Evolutionary conservation across 2,113 vertebrate species (phyloP).

Genomic region (Campylomormyrus tamandua): DNA sequence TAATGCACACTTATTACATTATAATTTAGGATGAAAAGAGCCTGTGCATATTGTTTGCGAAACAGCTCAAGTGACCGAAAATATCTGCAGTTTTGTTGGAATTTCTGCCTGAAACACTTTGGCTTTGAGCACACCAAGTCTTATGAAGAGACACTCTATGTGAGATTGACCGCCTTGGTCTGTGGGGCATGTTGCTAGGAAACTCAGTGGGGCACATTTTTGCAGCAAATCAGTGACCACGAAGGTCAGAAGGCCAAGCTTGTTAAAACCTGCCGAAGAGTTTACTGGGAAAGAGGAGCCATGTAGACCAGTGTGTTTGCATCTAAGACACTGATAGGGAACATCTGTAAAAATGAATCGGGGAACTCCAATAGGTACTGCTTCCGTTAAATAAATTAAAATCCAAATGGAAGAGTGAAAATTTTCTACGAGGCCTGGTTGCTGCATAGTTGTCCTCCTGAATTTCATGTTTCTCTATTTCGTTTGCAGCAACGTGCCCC

Average conservation of each 20-base stretch:
- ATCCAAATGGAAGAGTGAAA: neutral
- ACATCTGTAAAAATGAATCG: neutral
- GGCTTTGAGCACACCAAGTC: neutral
- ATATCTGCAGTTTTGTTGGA: neutral
- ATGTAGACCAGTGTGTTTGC: neutral
- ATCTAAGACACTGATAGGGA: neutral
- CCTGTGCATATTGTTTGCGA: neutral
- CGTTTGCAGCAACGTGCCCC: constrained; percentile 80
- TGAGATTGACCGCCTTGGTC: neutral
- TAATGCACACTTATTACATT: neutral
- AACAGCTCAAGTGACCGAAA: neutral
- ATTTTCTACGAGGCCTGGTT: neutral
- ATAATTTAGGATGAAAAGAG: neutral
- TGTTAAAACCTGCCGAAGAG: neutral
- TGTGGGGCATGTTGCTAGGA: constrained; percentile 6
- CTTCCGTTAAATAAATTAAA: neutral
- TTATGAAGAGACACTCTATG: neutral
- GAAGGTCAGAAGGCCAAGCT: neutral
- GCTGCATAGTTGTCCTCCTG: neutral
- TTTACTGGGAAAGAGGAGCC: neutral
- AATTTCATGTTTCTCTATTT: constrained; percentile 3
- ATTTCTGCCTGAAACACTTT: neutral
- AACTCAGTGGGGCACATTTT: neutral
- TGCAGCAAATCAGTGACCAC: neutral
- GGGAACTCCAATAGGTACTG: no score